Conservation (phyloP, 2,888 invertebrate species). For the Mechanitis messenoides region DNA sequence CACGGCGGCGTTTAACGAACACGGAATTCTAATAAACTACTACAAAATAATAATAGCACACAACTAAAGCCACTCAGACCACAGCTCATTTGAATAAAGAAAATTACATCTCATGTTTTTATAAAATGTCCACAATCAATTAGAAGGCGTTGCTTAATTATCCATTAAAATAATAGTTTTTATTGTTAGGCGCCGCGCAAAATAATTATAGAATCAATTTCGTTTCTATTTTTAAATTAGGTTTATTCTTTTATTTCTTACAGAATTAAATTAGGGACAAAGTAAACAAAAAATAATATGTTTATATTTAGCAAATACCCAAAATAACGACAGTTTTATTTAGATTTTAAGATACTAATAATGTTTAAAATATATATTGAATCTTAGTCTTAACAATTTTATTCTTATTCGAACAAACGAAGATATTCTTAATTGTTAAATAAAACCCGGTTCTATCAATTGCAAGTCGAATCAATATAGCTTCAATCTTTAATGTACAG, state of each 20-base stretch:
- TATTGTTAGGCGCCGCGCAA: constrained; percentile 68
- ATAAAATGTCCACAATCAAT: constrained; percentile 66
- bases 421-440: no score
- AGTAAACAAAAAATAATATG: no score
- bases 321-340: no score
- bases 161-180: constrained; percentile 69
- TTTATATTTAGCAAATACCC: no score
- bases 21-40: constrained; percentile 70
- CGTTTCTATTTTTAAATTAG: constrained; percentile 21
- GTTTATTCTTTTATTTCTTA: no score
- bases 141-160: constrained; percentile 70
- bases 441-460: no score
- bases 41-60: constrained; percentile 72
- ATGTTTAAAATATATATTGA: no score
- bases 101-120: constrained; percentile 62
- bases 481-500: constrained; percentile 12
- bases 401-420: no score
- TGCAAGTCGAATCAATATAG: background rate
- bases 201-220: constrained; percentile 75
- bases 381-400: no score
- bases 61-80: constrained; percentile 63
- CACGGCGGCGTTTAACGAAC: constrained; percentile 57
- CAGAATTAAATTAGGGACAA: no score
- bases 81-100: constrained; percentile 72
- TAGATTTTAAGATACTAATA: no score